These are phyloP conservation scores for Eueides isabella DNA, from an alignment of 1,140 invertebrate genomes.

Conservation along the genomic window DNA sequence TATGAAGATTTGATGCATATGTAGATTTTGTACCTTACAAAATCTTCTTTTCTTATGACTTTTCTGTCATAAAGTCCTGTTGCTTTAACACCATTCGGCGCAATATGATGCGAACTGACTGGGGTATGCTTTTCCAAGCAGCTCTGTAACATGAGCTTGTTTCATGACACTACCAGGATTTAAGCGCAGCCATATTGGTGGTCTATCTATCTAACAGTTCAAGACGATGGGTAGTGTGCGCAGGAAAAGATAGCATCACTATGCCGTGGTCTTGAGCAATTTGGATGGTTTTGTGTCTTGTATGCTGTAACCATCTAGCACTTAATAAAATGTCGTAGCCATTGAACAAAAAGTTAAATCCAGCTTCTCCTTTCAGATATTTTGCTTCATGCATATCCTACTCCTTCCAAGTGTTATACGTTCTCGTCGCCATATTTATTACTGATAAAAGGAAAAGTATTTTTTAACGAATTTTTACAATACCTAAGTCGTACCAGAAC, in stretches of 20 bases:
- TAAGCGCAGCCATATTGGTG: slow-evolving; percentile 19
- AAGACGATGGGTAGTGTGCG: no score
- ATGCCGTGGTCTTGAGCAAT: no score
- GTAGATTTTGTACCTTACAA: slow-evolving; percentile 6
- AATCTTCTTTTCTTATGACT: slow-evolving; percentile 18
- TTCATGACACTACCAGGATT: slow-evolving; percentile 23
- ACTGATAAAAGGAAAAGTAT: no score
- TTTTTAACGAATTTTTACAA: no score
- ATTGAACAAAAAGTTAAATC: slow-evolving; percentile 30
- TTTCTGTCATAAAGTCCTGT: no score
- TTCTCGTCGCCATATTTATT: no score
- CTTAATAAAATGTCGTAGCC: slow-evolving; percentile 32
- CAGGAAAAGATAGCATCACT: no score
- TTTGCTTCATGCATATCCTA: no score
- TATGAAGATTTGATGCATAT: no score
- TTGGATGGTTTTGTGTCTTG: slow-evolving; percentile 22
- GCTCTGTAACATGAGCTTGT: slow-evolving; percentile 18
- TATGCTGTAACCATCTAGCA: slow-evolving; percentile 28
- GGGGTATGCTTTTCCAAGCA: slow-evolving; percentile 23
- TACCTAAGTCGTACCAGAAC: no score
- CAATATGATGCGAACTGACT: slow-evolving; percentile 4
- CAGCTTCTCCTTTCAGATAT: not conserved
- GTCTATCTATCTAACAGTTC: slow-evolving; percentile 18
- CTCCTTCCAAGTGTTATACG: no score
- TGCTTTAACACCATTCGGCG: slow-evolving; percentile 13